Base-by-base conservation (phyloP, 1,140 invertebrate genomes). In the Drosophila bipectinata region DNA sequence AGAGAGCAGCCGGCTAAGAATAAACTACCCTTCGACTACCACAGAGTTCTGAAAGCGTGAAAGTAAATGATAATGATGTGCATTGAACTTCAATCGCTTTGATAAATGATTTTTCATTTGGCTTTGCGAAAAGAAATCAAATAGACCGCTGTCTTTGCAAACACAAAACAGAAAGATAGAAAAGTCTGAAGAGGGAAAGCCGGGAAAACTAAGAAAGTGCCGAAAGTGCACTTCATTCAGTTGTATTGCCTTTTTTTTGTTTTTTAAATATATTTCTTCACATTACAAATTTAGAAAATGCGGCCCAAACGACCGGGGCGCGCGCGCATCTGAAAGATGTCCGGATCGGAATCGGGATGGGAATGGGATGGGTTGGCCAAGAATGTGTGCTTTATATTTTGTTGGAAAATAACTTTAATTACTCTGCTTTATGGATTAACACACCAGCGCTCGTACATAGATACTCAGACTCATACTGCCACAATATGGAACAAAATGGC, bases 1-100 rank as follows among this genome's bases (percentile, higher is more conserved):
- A 58, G 61, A 44, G 66, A 77, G 67, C 34, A 77, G 67, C 34
- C 66, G 52, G 58, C 85, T 90, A 90, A 90, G 82, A 85, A 90
- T 90, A 90, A 84, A 79, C 79, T 75, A 79, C 78, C 71, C 85
- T 89, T 89, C 44, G 44, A 21, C 41, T 15, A 18, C 41, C 77
- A 77, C 49, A 68, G 51, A 69, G 66, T 79, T 66, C 47, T 47
- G 57, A 79, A 72, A 52, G 57, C 55, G 49, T 57, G 68, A 63
- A 72, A 79, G 71, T 59, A 55, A 81, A 80, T 84, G 80, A 88
- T 88, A 90, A 85, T 90, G 88, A 77, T 91, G 89, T 91, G 83
- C 89, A 91, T 91, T 91, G 89, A 91, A 91, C 89, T 91, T 91
- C 89, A 91, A 90, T 90, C 58, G 82, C 63, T 69, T 64, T 85